A percentile compares a stretch with the other conserved stretches of the same genome.
phyloP scores from a whole-genome alignment of 1,140 invertebrate species.

The Brevipalpus yothersi region DNA sequence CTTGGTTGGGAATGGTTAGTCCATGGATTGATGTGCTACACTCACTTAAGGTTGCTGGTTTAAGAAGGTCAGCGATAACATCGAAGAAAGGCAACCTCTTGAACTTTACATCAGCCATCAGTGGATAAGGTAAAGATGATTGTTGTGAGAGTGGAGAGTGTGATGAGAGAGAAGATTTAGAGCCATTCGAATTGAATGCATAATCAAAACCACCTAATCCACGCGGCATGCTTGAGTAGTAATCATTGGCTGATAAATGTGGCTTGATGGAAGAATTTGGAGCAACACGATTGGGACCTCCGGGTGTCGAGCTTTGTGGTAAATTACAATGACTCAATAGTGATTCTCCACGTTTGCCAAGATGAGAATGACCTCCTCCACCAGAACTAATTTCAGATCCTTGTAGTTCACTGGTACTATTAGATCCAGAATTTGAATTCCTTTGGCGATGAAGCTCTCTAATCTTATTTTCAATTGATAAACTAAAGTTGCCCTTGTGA shows the following conservation, averaged over 20 bases:
- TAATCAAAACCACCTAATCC: not conserved
- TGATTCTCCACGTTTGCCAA: not conserved
- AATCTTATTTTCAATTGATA: slow-evolving; percentile 39
- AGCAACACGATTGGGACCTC: not conserved
- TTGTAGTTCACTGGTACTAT: not conserved
- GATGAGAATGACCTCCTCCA: not conserved
- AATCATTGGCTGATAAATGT: not conserved
- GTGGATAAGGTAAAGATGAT: not conserved
- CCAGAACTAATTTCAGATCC: not conserved
- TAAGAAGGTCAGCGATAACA: slow-evolving; percentile 53
- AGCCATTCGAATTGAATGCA: not conserved
- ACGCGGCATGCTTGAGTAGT: slow-evolving; percentile 1
- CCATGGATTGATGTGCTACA: not conserved
- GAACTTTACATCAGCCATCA: slow-evolving; percentile 47
- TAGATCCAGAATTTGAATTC: not conserved
- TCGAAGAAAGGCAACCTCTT: slow-evolving; percentile 83
- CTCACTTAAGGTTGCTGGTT: slow-evolving; percentile 27
- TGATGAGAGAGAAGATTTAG: not conserved
- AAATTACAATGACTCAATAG: not conserved
- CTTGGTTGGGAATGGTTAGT: slow-evolving; percentile 28
- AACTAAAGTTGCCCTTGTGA: slow-evolving; percentile 30
- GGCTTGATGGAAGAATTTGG: not conserved
- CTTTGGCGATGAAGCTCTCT: slow-evolving; percentile 5
- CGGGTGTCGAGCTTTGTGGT: not conserved
- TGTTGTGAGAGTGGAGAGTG: not conserved